Conservation (phyloP, 2,888 invertebrate genomes). For the Trichacis sp. region DNA sequence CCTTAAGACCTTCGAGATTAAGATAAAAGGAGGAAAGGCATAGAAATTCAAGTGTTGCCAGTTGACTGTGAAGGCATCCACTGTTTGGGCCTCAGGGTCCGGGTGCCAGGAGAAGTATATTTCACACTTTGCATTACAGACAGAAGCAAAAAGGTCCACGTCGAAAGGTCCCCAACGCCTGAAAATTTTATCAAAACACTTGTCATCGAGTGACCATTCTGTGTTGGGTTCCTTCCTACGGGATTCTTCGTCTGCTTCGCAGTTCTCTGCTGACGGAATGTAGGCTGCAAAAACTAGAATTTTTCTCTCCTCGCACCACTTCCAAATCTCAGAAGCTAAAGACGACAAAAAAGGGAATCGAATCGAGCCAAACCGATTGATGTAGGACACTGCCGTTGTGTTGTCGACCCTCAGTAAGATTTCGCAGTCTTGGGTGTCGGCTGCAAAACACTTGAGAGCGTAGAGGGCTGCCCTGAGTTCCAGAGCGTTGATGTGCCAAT, state of each 20-base stretch:
- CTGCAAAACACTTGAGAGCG: too few species aligned
- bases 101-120: conserved; percentile 46
- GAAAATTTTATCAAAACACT: conserved; percentile 8
- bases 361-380: too few species aligned
- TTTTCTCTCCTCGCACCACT: conserved; percentile 7
- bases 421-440: too few species aligned
- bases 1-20: conserved; percentile 38
- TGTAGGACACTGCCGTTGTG: too few species aligned
- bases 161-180: conserved; percentile 18
- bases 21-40: conserved; percentile 48
- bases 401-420: too few species aligned
- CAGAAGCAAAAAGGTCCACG: conserved; percentile 49
- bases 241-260: conserved; percentile 47
- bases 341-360: too few species aligned
- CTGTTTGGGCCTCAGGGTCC: conserved; percentile 42
- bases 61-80: conserved; percentile 50
- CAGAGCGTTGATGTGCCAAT: too few species aligned
- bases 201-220: conserved; percentile 33
- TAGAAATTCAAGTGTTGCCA: conserved; percentile 38
- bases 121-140: conserved; percentile 47
- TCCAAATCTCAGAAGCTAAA: too few species aligned
- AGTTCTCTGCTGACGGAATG: conserved; percentile 53
- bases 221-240: conserved; percentile 33
- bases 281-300: conserved; percentile 54
- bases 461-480: too few species aligned